A percentile compares a stretch with the other conserved stretches of the same genome.
phyloP scores from a whole-genome alignment of 2,797 vertebrate species.

The Sebastes iracundus region DNA sequence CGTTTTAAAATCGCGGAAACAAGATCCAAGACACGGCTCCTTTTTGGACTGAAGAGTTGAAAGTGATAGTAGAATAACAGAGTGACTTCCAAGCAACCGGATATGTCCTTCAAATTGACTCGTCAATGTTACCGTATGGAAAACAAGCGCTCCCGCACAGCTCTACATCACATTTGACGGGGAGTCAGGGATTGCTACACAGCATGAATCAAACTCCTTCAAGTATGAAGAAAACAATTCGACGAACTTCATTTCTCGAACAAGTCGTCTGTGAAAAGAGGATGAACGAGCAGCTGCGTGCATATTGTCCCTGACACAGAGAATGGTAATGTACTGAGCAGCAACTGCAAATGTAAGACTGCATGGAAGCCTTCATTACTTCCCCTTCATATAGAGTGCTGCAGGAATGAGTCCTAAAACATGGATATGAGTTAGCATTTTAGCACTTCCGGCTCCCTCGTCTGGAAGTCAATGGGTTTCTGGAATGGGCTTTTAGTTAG shows the following conservation, averaged over 20 bases:
- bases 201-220: conserved; percentile 24
- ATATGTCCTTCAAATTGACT: conserved; percentile 14
- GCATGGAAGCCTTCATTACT: neutral
- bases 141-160: neutral
- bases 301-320: neutral
- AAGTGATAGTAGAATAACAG: neutral
- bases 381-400: neutral
- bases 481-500: too few relatives aligned
- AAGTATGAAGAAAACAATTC: conserved; percentile 6
- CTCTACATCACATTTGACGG: conserved; percentile 14
- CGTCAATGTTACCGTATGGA: neutral
- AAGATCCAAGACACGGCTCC: neutral
- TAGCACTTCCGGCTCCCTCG: too few relatives aligned
- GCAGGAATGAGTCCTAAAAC: too few relatives aligned
- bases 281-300: neutral
- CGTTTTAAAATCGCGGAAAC: neutral
- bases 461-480: rapidly evolving
- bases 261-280: neutral
- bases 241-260: neutral
- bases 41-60: neutral
- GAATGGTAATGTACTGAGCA: neutral
- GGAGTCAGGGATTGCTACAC: neutral
- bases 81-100: neutral
- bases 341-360: neutral
- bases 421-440: too few relatives aligned